Evolutionary conservation across 2,113 vertebrate species (phyloP), one percentile per base, ranked within the genome.

Genomic region (Lucifuga dentata): DNA sequence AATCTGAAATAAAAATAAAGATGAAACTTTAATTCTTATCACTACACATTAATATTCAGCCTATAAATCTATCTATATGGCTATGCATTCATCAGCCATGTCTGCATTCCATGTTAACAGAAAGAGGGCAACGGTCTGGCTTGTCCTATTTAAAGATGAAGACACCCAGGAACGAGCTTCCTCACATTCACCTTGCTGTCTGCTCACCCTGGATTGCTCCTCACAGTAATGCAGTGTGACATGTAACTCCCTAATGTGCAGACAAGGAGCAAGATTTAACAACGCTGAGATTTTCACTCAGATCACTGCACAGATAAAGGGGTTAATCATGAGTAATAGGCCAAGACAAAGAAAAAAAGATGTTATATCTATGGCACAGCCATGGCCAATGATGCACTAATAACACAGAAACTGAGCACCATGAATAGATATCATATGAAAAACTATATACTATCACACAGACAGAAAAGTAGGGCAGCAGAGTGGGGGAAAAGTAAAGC

Each of bases 1-100:
- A 99, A 99, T 73, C 97, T 98, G 20, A 24, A 55, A 40, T 44
- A 44, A 36, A 32, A 45, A 32, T 24, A 35, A 3, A 55, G 10
- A 35, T 1, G 11, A 8, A 13, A n/a, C n/a, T 29, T 29, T 29
- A 29, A 29, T 29, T 29, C 26, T 29, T 3, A 5, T 29, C 26
- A 5, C 7, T 7, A 29, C 3, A 29, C 26, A 5, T 29, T 29
- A 29, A 29, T 29, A 7, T n/a, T n/a, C n/a, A n/a, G n/a, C n/a
- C n/a, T n/a, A n/a, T n/a, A 29, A 29, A 5, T 29, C 26, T 29
- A 29, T 7, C 26, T 29, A 3, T 7, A 29, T 8, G 3, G 17
- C 6, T 5, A 40, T 26, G 20, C 17, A 46, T 23, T 56, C 5
- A 13, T 48, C 50, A 55, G 9, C 16, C 5, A 29, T 11, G 16